Percentiles rank a stretch among this genome's conserved stretches.
Conservation (phyloP, 2,888 invertebrate species). For the Agrochola litura region DNA sequence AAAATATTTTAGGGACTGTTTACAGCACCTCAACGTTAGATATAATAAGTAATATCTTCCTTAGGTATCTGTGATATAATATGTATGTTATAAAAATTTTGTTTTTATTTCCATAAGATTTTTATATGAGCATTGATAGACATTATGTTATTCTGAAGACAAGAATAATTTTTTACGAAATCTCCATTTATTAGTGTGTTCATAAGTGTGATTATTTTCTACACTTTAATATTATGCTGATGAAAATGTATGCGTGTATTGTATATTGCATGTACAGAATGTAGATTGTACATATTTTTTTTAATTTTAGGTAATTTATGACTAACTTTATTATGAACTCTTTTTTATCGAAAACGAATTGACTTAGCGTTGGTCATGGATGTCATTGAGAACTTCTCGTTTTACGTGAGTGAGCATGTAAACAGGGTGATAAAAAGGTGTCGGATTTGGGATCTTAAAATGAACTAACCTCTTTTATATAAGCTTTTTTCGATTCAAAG, state of each 20-base stretch:
- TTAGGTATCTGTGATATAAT: constrained; percentile 90
- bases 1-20: constrained; percentile 75
- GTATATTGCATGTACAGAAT: constrained; percentile 81
- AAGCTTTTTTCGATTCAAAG: not conserved
- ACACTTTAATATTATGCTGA: constrained; percentile 65
- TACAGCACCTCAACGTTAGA: constrained; percentile 84
- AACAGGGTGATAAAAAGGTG: constrained; percentile 42
- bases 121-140: constrained; percentile 70
- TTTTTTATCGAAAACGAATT: constrained; percentile 54
- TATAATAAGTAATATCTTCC: constrained; percentile 84
- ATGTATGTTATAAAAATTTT: constrained; percentile 78
- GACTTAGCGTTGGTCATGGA: constrained; percentile 48
- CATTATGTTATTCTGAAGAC: constrained; percentile 64
- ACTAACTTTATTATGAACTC: constrained; percentile 64
- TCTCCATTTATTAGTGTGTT: constrained; percentile 80
- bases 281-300: constrained; percentile 79
- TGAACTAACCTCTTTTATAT: not conserved
- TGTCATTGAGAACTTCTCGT: constrained; percentile 38
- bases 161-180: constrained; percentile 73
- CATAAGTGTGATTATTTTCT: constrained; percentile 71
- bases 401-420: constrained; percentile 41
- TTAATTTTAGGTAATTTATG: constrained; percentile 74
- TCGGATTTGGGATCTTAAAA: constrained; percentile 2
- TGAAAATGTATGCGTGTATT: constrained; percentile 67
- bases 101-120: constrained; percentile 75